Evolutionary conservation across 2,113 vertebrate species (phyloP).

Genomic region (Coreoperca whiteheadi): DNA sequence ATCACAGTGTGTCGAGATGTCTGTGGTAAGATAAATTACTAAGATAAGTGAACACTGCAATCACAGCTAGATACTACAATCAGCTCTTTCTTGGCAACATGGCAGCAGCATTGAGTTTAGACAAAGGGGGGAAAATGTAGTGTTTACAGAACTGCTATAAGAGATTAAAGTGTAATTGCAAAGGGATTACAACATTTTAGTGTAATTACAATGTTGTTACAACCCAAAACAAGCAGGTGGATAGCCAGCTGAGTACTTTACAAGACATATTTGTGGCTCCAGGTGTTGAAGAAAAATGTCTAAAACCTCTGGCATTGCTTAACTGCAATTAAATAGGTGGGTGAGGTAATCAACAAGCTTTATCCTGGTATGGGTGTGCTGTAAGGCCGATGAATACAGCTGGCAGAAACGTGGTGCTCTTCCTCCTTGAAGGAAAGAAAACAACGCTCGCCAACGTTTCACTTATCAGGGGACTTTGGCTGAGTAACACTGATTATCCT

Average conservation of each 20-base stretch:
- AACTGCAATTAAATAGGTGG: conserved; percentile 23
- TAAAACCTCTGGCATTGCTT: neutral
- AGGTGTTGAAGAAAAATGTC: neutral
- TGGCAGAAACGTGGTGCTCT: conserved; percentile 16
- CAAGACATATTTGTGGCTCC: conserved; percentile 5
- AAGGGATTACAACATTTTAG: conserved; percentile 30
- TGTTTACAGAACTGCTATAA: conserved; percentile 17
- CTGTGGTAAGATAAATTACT: conserved; percentile 54
- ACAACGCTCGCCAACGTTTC: conserved; percentile 52
- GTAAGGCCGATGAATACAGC: conserved; percentile 2
- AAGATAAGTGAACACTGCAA: conserved; percentile 34
- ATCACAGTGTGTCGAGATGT: conserved; percentile 34
- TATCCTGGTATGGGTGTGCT: conserved; percentile 13
- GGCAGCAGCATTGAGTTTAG: conserved; percentile 20
- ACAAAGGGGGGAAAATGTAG: conserved; percentile 8
- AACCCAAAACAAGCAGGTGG: conserved; percentile 15
- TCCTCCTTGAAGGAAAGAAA: conserved; percentile 46
- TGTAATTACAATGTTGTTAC: conserved; percentile 34
- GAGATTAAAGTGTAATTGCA: conserved; percentile 42
- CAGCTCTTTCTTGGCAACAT: conserved; percentile 41
- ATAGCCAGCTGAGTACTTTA: neutral
- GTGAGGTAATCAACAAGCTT: conserved; percentile 26
- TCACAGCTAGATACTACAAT: conserved; percentile 46
- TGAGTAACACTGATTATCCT: conserved; percentile 77
- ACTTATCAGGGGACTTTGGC: conserved; percentile 67